Evolutionary conservation across 2,888 invertebrate genomes (phyloP), one percentile per base, ranked within the genome.

Genomic region (Leptothorax acervorum): DNA sequence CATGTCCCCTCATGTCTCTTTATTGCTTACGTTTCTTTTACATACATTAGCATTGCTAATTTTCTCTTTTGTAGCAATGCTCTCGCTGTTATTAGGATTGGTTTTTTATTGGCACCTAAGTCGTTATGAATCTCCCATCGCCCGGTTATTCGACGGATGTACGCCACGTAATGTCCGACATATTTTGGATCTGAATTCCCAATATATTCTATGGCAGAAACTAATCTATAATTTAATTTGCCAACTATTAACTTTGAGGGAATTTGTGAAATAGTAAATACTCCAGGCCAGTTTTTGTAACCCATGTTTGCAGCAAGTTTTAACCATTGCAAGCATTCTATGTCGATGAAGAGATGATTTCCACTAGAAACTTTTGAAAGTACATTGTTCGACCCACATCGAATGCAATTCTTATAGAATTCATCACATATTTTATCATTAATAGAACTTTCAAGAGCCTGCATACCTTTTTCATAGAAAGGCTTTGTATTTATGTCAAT

Each of bases 151-250:
- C 48, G 45, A 48, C 66, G 66, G 48, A 23, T 28, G 4, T 66
- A 15, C 8, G 66, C 48, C 15, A 48, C 15, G 1, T 66, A 66
- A 31, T 66, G 66, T 18, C 66, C 66, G 2, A 48, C 9, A 4
- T 48, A 4, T 15, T 66, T 66, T 48, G 11, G 23, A 48, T 66
- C 15, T 23, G 48, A 11, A 66, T 0, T 18, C 8, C 48, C 48
- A 28, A 66, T 18, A 15, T 66, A 66, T 31, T 66, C 66, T 31
- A 65, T 65, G 5, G 23, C 65, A 23, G 65, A 39, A 65, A 48
- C 35, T 31, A 66, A 15, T 48, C 0, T 66, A 28, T 65, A 63
- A 2, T 39, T 63, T 3, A 63, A 39, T 35, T 8, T 8, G 1
- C 23, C 23, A 23, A 23, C 23, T 23, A 23, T 23, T 23, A 23